Evolutionary conservation across 1,140 invertebrate species (phyloP), one percentile per base, ranked within the genome.

Genomic region (Lepidurus arcticus): DNA sequence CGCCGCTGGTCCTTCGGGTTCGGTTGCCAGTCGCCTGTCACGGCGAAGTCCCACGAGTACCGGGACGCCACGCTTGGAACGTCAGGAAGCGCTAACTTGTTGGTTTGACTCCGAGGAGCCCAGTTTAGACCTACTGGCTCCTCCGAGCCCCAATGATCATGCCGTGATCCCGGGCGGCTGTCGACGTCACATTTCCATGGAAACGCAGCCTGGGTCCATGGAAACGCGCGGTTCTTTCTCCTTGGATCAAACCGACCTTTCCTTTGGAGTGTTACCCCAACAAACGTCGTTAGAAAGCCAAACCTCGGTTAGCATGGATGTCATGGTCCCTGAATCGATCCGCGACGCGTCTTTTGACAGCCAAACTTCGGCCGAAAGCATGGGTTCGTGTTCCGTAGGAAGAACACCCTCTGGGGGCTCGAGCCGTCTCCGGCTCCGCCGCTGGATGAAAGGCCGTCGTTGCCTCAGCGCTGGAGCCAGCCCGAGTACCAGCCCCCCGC

Each of bases 381-480:
- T 77, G 47, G 45, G 74, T n/a, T 80, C 79, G 7, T 78, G 76
- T 16, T 44, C 45, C 8, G 76, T 76, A 10, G 75, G 75, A 13
- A 42, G 75, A 42, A 73, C 65, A 21, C 74, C 47, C 24, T 21
- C 24, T 21, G 65, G 65, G 16, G 73, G 79, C 7, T 79, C 79
- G 26, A 53, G 73, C 42, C 44, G 73, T 21, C 53, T 65, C 65
- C 73, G 75, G n/a, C 44, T 74, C 9, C 74, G 44, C 10, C 75
- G 43, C 5, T 26, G 78, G 82, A n/a, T 82, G 86, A 74, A 83
- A 86, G 76, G 87, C 82, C 80, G 81, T 82, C 85, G 53, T 85
- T 84, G 83, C 85, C 88, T 79, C 87, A 88, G 82, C 89, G 89
- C 75, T 92, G 89, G 1, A 90, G 91, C 44, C 90, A 92, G 65